Evolutionary conservation across 2,888 invertebrate genomes (phyloP), one percentile per base, ranked within the genome.

Genomic region (Heliconius cydno): DNA sequence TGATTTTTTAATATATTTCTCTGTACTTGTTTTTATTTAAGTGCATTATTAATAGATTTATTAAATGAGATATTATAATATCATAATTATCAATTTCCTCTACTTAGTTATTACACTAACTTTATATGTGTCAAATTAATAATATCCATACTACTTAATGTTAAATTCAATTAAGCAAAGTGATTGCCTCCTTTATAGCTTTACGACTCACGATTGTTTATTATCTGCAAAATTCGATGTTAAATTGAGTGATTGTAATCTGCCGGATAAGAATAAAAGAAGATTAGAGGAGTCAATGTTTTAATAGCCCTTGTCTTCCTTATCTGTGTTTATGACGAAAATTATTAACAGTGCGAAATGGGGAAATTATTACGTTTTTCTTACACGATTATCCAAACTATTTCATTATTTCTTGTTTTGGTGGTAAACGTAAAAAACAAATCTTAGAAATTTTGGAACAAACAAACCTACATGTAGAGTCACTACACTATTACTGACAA

Each of bases 201-300:
- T 34, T 34, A 67, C 34, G 34, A 34, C 10, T 10, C 22, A 7
- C 67, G 7, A 10, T 67, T 67, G 4, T 67, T 34, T 67, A 67
- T 67, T 67, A 67, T 22, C 10, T 67, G 34, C 3, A 30, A 34
- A 41, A 41, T 34, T 66, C 38, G 52, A 72, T 34, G 4, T 38
- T 41, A 41, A 67, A 67, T 41, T 78, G 78, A 81, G 73, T 79
- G 76, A 70, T 76, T 81, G 68, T 73, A 68, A 78, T 76, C 70
- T 74, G 34, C 12, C 30, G 73, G 63, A 65, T 74, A 66, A 9
- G 34, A 74, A 67, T 77, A 38, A 65, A 73, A 46, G 46, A 57
- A 22, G 70, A 79, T 81, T 46, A 74, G 52, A n/a, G 30, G 25
- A 76, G 66, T 46, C 41, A 41, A 66, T 66, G 34, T 57, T 52